Percentiles rank a stretch among this genome's conserved stretches.
Conservation (phyloP, 2,888 invertebrate genomes). For the Aphodius granarius region DNA sequence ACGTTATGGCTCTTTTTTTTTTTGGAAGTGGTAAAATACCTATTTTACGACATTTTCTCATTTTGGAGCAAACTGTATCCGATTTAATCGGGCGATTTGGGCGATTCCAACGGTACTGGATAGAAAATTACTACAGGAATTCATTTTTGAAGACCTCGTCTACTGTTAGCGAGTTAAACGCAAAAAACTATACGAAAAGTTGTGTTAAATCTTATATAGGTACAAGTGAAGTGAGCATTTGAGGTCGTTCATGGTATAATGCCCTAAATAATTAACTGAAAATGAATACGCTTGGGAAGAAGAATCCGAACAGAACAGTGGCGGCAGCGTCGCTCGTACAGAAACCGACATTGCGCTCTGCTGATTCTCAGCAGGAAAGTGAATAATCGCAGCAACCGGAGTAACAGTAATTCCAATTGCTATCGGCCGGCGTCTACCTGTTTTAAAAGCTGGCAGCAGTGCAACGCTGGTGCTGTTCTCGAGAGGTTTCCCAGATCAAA, state of each 20-base stretch:
- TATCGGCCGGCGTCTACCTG: not conserved
- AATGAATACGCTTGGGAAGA: not conserved
- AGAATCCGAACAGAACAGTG: not conserved
- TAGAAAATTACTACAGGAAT: too few relatives aligned
- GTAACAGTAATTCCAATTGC: not conserved
- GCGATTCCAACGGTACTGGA: too few relatives aligned
- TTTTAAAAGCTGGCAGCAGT: not conserved
- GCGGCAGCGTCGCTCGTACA: not conserved
- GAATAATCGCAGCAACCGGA: not conserved
- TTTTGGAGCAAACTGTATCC: too few relatives aligned
- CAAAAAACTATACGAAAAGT: not conserved
- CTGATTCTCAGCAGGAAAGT: not conserved
- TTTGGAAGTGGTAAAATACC: too few relatives aligned
- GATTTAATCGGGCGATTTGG: too few relatives aligned
- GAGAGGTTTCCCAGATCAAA: not conserved
- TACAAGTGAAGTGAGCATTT: not conserved
- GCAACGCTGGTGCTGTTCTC: too few relatives aligned
- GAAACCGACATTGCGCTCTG: not conserved
- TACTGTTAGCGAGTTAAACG: too few relatives aligned
- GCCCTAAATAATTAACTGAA: not conserved
- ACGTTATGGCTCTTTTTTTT: too few relatives aligned
- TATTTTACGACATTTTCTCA: too few relatives aligned
- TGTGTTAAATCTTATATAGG: not conserved
- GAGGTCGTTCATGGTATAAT: not conserved
- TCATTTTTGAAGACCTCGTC: too few relatives aligned